Evolutionary conservation across 1,140 invertebrate species (phyloP), one percentile per base, ranked within the genome.

Genomic region (Leguminivora glycinivorella): DNA sequence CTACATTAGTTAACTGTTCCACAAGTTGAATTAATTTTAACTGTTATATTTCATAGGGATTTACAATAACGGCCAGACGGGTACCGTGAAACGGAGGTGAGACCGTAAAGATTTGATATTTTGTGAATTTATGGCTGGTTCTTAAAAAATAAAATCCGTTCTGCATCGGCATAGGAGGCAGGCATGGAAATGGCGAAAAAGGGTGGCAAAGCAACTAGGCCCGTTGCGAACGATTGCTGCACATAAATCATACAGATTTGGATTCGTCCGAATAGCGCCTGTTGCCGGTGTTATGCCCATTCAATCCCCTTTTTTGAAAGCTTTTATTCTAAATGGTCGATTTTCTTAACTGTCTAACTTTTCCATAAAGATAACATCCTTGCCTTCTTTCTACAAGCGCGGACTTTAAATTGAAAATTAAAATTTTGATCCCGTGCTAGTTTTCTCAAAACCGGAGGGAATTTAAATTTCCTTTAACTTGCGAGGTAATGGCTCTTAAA

Each of bases 181-280:
- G 66, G 66, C 66, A 29, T 31, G 63, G 63, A 24, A 43, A 67
- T 38, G 66, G 66, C 10, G 0, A 67, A 43, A 38, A 43, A 43
- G 43, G 25, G 19, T 12, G 38, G 2, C 34, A 43, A 38, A 38
- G 17, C n/a, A 7, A 43, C 34, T 17, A 43, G 69, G 75, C 70
- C 67, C 68, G 69, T 40, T 24, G 24, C n/a, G 72, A 72, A 68
- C 79, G 72, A 77, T 78, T 76, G 74, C 76, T 78, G 69, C 75
- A 75, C 81, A 83, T 80, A 83, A 83, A 83, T 81, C 78, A 81
- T 76, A 78, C 74, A 77, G 79, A 81, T 81, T 83, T 80, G 78
- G 79, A 83, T 80, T 71, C 75, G 38, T 69, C 69, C 72, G 76
- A 68, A 72, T 66, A 72, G 72, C 52, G 72, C 67, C 76, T 73